Evolutionary conservation across 2,113 vertebrate species (phyloP), one percentile per base, ranked within the genome.

Genomic region (Sceloporus tristichus): DNA sequence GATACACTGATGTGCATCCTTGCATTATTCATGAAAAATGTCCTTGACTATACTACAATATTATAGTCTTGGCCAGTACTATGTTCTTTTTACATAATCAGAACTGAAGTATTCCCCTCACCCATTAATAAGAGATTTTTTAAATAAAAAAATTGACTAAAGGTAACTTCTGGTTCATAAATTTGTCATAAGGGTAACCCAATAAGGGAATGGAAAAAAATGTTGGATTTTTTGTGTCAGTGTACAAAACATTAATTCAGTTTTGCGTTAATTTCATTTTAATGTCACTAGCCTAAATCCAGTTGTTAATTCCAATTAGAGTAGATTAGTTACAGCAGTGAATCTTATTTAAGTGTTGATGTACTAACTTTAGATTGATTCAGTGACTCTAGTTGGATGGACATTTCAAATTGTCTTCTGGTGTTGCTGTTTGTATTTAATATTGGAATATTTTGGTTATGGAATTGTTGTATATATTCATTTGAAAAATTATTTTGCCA

Each of bases 391-490:
- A 62, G 11, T 62, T 62, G 59, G 18, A 16, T 62, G 59, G 48
- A 1, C 25, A 53, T 27, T 83, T 71, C 62, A 59, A 19, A 8
- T 62, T 13, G n/a, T 86, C 73, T 78, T 59, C 79, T n/a, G 71
- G 18, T 13, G 48, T 82, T 76, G 48, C 9, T 59, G 34, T 74
- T 29, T 85, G 38, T 65, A 53, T 84, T 56, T 48, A 34, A n/a
- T 42, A 27, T 19, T 59, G 42, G 21, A n/a, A 53, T 76, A 66
- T 77, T 78, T 78, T 53, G 27, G 21, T 14, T 48, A 25, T 59
- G n/a, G 54, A 75, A 38, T 80, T 4, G 74, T 88, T 87, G 23
- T 85, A 65, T 86, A 88, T 56, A 21, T 82, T 77, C 68, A 42
- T 27, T 13, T 14, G 4, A 80, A 68, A 14, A 66, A 3, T 53